Percentiles rank a stretch among this genome's conserved stretches.
phyloP scores from a whole-genome alignment of 1,140 invertebrate genomes.

The Pseudomyrmex flavicornis region DNA sequence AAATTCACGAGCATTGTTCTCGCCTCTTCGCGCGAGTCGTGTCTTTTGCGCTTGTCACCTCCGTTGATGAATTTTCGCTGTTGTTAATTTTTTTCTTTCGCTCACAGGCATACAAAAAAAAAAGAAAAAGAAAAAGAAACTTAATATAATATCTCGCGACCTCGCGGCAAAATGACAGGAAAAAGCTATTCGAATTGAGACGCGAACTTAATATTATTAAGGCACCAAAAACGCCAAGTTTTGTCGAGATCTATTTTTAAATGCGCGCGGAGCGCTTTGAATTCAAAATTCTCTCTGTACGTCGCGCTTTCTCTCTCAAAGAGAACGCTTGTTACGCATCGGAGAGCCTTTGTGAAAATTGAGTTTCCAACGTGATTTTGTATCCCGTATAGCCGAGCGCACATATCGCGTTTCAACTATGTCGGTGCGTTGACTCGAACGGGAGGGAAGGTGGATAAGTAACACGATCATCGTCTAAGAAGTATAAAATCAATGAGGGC shows the following conservation, averaged over 20 bases:
- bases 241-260: too few species aligned
- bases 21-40: slow-evolving; percentile 40
- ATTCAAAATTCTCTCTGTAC: background rate
- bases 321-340: slow-evolving; percentile 9
- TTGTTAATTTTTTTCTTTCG: background rate
- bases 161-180: background rate
- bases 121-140: background rate
- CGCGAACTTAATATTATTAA: background rate
- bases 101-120: background rate
- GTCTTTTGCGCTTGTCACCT: slow-evolving; percentile 48
- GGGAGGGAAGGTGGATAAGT: too few species aligned
- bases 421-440: slow-evolving; percentile 48
- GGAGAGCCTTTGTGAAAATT: slow-evolving; percentile 32
- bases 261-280: background rate
- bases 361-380: slow-evolving; percentile 30
- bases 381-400: slow-evolving; percentile 6
- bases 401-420: slow-evolving; percentile 49
- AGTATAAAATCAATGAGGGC: slow-evolving; percentile 28
- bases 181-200: background rate
- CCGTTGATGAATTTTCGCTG: slow-evolving; percentile 37
- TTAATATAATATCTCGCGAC: background rate
- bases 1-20: slow-evolving; percentile 72
- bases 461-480: slow-evolving; percentile 37
- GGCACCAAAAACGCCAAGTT: too few species aligned
- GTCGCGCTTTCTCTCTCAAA: slow-evolving; percentile 15